Percentiles rank a stretch among this genome's conserved stretches.
phyloP scores from a whole-genome alignment of 2,113 vertebrate genomes.

The Sylvietta virens region DNA sequence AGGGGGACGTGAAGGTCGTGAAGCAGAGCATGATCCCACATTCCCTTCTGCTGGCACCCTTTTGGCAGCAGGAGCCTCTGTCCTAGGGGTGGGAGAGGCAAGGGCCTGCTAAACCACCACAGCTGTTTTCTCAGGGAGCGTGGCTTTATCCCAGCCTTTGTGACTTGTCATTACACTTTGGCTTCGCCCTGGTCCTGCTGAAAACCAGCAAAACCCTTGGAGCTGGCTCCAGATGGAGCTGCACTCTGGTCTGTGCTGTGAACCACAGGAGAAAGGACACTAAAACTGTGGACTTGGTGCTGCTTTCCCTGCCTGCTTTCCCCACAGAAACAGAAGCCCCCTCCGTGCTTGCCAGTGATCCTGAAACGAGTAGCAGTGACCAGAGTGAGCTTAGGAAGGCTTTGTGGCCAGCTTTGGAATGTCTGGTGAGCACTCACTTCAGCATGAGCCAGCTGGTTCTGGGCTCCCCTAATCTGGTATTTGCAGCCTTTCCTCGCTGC shows the following conservation, averaged over 20 bases:
- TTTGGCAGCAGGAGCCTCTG: background rate
- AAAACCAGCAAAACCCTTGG: background rate
- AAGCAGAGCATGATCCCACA: background rate
- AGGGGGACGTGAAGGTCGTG: background rate
- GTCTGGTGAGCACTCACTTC: background rate
- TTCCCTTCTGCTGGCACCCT: background rate
- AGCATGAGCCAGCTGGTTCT: conserved; percentile 16
- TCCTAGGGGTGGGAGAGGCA: background rate
- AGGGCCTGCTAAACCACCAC: background rate
- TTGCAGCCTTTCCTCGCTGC: background rate
- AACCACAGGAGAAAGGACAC: background rate
- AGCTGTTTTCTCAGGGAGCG: background rate
- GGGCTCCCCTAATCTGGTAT: conserved; percentile 5
- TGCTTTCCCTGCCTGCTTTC: background rate
- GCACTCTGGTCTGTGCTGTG: background rate
- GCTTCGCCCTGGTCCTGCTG: background rate
- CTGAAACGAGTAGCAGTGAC: background rate
- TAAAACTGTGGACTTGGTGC: background rate
- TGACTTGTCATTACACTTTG: background rate
- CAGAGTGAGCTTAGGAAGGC: background rate
- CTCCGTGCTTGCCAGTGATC: background rate
- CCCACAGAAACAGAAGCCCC: conserved; percentile 1
- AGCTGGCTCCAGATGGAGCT: background rate
- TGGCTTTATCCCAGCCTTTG: background rate
- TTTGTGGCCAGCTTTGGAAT: conserved; percentile 2